These are phyloP conservation scores for Zygothrica quintamaculata DNA, from an alignment of 2,888 invertebrate genomes.

Conservation along the genomic window DNA sequence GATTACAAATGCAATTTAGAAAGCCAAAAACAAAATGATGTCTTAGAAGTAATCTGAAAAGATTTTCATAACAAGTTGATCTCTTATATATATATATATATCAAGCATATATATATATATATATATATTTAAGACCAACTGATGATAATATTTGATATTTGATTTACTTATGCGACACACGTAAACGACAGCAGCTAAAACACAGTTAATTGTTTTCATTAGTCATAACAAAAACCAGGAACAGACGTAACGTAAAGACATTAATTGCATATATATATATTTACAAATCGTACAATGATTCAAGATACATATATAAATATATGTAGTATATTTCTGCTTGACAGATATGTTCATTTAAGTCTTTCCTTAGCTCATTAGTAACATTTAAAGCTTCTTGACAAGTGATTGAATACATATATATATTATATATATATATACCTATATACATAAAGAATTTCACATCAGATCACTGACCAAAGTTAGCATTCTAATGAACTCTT, in stretches of 20 bases:
- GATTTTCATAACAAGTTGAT: background rate
- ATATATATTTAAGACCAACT: background rate
- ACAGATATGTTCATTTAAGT: conserved; percentile 22
- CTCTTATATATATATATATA: background rate
- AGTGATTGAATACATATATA: conserved; percentile 14
- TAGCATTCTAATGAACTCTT: conserved; percentile 15
- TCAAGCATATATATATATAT: background rate
- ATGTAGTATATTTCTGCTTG: conserved; percentile 32
- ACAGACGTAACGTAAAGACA: conserved; percentile 20
- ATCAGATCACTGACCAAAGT: conserved; percentile 39
- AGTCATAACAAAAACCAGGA: conserved; percentile 53
- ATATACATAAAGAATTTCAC: conserved; percentile 24
- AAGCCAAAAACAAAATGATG: too few species aligned
- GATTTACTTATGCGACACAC: conserved; percentile 56
- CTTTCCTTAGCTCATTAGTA: background rate
- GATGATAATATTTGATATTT: conserved; percentile 31
- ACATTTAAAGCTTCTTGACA: conserved; percentile 21
- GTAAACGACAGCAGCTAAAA: conserved; percentile 58
- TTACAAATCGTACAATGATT: conserved; percentile 32
- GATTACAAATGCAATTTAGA: conserved; percentile 16
- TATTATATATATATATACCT: too few species aligned
- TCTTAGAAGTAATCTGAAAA: background rate
- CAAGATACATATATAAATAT: conserved; percentile 18
- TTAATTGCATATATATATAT: conserved; percentile 37
- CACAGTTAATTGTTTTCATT: conserved; percentile 70